These are phyloP conservation scores for Apeira syringaria DNA, from an alignment of 2,888 invertebrate genomes.

Conservation along the genomic window DNA sequence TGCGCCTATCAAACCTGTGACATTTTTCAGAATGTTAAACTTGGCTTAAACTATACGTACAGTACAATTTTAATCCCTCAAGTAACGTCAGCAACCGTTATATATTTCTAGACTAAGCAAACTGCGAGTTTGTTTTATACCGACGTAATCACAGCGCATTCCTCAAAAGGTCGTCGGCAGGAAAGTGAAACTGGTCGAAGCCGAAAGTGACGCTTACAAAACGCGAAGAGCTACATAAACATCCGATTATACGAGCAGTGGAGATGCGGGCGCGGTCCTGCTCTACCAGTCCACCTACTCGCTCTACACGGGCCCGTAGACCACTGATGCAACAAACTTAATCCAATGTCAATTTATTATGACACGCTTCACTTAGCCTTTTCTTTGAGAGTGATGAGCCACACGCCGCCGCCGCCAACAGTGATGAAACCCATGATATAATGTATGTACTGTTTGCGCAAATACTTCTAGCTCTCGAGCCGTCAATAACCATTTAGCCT, in stretches of 20 bases:
- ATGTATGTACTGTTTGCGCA: slow-evolving; percentile 49
- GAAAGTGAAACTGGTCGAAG: slow-evolving; percentile 75
- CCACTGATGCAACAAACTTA: slow-evolving; percentile 57
- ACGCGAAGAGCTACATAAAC: slow-evolving; percentile 57
- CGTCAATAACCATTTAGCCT: slow-evolving; percentile 29
- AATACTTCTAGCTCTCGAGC: slow-evolving; percentile 42
- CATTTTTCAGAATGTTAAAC: too few relatives aligned
- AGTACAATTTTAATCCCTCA: slow-evolving; percentile 6
- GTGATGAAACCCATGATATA: slow-evolving; percentile 48
- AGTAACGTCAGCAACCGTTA: slow-evolving; percentile 12
- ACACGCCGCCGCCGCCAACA: slow-evolving; percentile 20
- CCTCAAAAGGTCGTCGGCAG: slow-evolving; percentile 71
- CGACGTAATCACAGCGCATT: slow-evolving; percentile 67
- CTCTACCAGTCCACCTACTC: slow-evolving; percentile 31
- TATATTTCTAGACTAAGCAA: too few relatives aligned
- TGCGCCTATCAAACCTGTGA: too few relatives aligned
- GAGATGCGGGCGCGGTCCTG: neutral
- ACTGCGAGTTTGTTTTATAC: slow-evolving; percentile 55
- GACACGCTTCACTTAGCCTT: slow-evolving; percentile 50
- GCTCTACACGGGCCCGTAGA: neutral
- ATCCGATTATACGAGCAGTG: slow-evolving; percentile 47
- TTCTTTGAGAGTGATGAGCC: slow-evolving; percentile 38
- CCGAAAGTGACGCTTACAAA: slow-evolving; percentile 69
- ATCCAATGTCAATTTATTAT: slow-evolving; percentile 63
- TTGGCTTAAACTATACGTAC: too few relatives aligned